Evolutionary conservation across 2,113 vertebrate species (phyloP), one percentile per base, ranked within the genome.

Genomic region (Procavia capensis): DNA sequence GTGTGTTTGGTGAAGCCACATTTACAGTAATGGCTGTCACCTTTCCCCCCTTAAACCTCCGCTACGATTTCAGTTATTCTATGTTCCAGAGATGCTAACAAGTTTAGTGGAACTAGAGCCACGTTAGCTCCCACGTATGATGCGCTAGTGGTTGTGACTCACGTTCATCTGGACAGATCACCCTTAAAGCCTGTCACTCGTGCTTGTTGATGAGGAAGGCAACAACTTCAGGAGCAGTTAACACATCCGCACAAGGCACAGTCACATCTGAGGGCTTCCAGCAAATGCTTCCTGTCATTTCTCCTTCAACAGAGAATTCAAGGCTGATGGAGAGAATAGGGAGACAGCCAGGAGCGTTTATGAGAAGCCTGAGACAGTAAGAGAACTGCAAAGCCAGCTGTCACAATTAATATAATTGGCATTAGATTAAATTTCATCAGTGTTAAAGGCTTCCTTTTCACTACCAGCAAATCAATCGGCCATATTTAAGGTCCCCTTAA

Each of bases 371-470:
- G 57, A 79, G 74, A 95, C 74, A 54, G 68, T 36, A 36, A 29
- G 64, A 45, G 75, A 64, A 64, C 86, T 85, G 29, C 39, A 91
- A 43, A 95, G 57, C 83, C 85, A 87, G 94, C 85, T 91, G 88
- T 84, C 91, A 34, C 95, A 93, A 91, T 78, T 59, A 91, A 76
- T 86, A 36, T 92, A 93, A 91, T 85, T 92, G 57, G 59, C 81
- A 31, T 41, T 59, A 94, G 74, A 94, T 95, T 95, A 79, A 84
- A 86, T 93, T 92, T 88, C 88, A 90, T 91, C 88, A 61, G 14
- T 47, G 70, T 86, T 87, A 72, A 95, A 63, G 80, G 63, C 47
- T 93, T 34, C 20, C 81, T 95, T n/a, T 95, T 93, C 89, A 80
- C 70, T 85, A 91, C 79, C 43, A 74, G 59, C 90, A 80, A 94